Conservation (phyloP, 2,113 vertebrate genomes). For the Gobiocypris rarus region DNA sequence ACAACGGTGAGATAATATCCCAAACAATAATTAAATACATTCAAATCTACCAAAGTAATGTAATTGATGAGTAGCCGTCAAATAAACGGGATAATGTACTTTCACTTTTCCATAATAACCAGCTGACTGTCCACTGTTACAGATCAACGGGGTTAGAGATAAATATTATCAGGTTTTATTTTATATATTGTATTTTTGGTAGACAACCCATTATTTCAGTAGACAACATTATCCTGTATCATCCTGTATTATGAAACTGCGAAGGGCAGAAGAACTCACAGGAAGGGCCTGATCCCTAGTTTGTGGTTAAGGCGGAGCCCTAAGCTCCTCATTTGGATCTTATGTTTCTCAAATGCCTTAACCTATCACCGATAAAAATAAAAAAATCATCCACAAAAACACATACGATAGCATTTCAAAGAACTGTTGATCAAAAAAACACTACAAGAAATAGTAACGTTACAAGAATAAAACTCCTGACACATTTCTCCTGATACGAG, state of each 20-base stretch:
- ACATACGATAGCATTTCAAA: not conserved
- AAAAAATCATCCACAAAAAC: not conserved
- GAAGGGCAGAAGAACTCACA: conserved; percentile 1
- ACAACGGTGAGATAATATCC: not conserved
- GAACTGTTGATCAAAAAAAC: not conserved
- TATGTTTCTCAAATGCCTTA: too few species aligned
- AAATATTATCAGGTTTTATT: not conserved
- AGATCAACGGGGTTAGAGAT: not conserved
- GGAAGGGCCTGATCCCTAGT: conserved; percentile 23
- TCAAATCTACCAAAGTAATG: not conserved
- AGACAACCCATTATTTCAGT: not conserved
- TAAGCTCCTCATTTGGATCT: not conserved
- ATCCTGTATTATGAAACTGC: not conserved
- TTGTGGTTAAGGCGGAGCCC: conserved; percentile 40
- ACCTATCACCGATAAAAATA: not conserved
- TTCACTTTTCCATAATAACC: not conserved
- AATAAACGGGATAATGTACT: not conserved
- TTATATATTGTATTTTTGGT: not conserved
- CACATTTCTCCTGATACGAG: not conserved
- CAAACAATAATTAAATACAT: not conserved
- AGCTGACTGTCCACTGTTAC: not conserved
- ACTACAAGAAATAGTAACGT: not conserved
- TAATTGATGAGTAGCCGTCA: not conserved
- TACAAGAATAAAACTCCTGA: not conserved
- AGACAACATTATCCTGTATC: not conserved